Evolutionary conservation across 2,797 vertebrate species (phyloP).

Genomic region (Poeciliopsis turneri): DNA sequence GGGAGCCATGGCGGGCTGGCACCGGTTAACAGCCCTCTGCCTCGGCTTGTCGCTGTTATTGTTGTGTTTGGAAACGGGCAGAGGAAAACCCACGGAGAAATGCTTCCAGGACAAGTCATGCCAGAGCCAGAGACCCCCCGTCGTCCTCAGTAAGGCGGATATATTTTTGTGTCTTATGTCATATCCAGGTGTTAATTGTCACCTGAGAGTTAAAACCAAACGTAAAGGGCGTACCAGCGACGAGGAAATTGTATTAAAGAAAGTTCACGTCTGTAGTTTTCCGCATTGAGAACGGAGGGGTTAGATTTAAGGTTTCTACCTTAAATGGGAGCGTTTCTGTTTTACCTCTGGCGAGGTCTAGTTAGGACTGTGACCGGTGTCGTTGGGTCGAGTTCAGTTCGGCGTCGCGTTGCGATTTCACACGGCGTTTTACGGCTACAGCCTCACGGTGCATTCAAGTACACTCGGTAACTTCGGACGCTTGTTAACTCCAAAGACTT

Average conservation of each 20-base stretch:
- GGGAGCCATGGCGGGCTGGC: slow-evolving; percentile 62
- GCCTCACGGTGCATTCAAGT: not conserved
- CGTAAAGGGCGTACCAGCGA: not conserved
- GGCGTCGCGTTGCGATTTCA: not conserved
- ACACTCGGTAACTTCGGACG: too few relatives aligned
- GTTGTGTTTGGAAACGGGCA: slow-evolving; percentile 41
- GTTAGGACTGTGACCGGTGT: not conserved
- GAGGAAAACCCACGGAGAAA: slow-evolving; percentile 56
- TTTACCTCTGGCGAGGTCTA: not conserved
- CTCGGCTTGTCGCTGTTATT: slow-evolving; percentile 61
- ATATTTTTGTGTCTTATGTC: not conserved
- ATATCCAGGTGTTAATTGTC: not conserved
- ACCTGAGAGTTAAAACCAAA: not conserved
- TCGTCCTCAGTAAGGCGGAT: slow-evolving; percentile 79
- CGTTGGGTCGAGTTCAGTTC: not conserved
- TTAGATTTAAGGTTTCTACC: not conserved
- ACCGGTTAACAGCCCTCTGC: slow-evolving; percentile 40
- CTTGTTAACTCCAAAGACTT: not conserved
- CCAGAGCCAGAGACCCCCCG: slow-evolving; percentile 69
- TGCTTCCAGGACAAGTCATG: slow-evolving; percentile 47
- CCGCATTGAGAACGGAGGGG: not conserved
- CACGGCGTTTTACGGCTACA: not conserved
- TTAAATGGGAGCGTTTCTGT: not conserved
- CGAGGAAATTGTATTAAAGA: not conserved
- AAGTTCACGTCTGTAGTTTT: not conserved